phyloP scores from a whole-genome alignment of 2,888 invertebrate genomes.

The Neoitamus cyanurus region DNA sequence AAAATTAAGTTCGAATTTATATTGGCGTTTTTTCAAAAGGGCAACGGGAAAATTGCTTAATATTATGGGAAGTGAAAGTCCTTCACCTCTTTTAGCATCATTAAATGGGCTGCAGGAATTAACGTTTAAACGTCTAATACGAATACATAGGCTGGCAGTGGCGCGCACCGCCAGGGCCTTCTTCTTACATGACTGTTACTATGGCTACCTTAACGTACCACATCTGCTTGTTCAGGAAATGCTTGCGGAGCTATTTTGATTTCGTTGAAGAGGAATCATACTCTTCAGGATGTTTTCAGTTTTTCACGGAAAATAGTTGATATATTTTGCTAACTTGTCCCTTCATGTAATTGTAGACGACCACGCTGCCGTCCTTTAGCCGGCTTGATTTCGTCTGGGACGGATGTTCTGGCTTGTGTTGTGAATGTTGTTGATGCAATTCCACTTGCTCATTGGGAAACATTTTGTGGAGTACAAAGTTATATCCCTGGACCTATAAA shows the following conservation, averaged over 20 bases:
- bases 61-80: background rate
- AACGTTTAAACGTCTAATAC: background rate
- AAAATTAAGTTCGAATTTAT: background rate
- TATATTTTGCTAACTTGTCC: conserved; percentile 66
- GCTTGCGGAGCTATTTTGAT: conserved; percentile 12
- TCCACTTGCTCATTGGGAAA: conserved; percentile 67
- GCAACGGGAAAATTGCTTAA: background rate
- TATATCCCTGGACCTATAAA: conserved; percentile 79
- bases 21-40: background rate
- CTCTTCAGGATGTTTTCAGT: conserved; percentile 57
- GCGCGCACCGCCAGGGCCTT: background rate
- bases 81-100: background rate
- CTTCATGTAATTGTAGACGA: conserved; percentile 84
- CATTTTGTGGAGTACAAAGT: conserved; percentile 81
- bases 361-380: conserved; percentile 83
- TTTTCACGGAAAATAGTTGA: conserved; percentile 64
- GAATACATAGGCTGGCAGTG: background rate
- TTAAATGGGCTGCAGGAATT: background rate
- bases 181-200: background rate
- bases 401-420: conserved; percentile 42
- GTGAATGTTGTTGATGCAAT: conserved; percentile 2
- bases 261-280: conserved; percentile 18
- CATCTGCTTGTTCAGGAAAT: background rate
- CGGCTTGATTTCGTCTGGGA: conserved; percentile 63
- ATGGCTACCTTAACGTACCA: background rate